A percentile compares a stretch with the other conserved stretches of the same genome.
Evolutionary conservation across 2,888 invertebrate genomes (phyloP).

Genomic region (Diloba caeruleocephala): DNA sequence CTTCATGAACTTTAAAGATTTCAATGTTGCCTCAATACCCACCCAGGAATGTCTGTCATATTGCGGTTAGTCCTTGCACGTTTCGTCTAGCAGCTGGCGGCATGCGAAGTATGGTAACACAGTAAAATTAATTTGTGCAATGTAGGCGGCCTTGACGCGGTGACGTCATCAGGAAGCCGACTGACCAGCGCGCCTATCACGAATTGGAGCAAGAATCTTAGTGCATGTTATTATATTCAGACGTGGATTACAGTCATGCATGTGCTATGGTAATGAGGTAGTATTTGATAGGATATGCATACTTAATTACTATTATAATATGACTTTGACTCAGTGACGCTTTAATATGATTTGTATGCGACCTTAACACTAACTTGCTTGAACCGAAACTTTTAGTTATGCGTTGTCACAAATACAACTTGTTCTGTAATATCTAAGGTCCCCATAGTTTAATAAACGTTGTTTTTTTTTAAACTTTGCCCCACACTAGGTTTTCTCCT

Average conservation of each 20-base stretch:
- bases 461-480: too few relatives aligned
- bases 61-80: conserved; percentile 16
- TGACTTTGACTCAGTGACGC: not conserved
- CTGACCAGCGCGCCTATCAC: conserved; percentile 64
- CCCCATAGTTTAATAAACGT: too few relatives aligned
- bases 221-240: conserved; percentile 19
- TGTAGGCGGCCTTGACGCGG: conserved; percentile 64
- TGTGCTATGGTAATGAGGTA: conserved; percentile 6
- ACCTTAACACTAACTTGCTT: not conserved
- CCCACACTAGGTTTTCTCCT: too few relatives aligned
- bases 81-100: conserved; percentile 42
- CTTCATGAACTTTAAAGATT: conserved; percentile 3
- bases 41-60: conserved; percentile 27
- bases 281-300: conserved; percentile 8
- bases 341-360: not conserved
- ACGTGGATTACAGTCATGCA: conserved; percentile 21
- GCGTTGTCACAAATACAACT: not conserved
- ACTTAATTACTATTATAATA: conserved; percentile 4
- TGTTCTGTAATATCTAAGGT: too few relatives aligned
- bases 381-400: not conserved
- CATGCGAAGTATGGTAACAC: conserved; percentile 44
- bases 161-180: conserved; percentile 73
- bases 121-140: conserved; percentile 59
- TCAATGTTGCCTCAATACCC: conserved; percentile 7
- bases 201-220: conserved; percentile 62